Percentiles rank a stretch among this genome's conserved stretches.
Conservation (phyloP, 2,113 vertebrate genomes). For the Anolis sagrei region DNA sequence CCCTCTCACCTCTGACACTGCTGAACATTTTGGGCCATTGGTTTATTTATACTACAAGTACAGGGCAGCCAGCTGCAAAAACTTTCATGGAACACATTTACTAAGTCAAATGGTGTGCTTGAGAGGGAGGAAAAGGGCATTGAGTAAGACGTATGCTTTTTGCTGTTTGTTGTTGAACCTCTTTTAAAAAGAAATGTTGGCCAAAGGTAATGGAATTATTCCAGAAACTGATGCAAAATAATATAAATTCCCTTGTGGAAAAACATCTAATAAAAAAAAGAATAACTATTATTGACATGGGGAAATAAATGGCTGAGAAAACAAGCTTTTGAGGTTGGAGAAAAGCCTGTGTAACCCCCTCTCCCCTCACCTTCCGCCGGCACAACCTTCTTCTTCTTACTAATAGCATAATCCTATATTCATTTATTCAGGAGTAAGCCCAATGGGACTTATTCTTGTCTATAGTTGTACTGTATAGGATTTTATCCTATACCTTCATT, state of each 20-base stretch:
- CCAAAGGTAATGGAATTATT: background rate
- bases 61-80: constrained; percentile 14
- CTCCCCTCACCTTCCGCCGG: too few species aligned
- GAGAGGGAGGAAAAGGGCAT: rapidly evolving
- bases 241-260: background rate
- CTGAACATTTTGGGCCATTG: constrained; percentile 2
- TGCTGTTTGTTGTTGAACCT: background rate
- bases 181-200: background rate
- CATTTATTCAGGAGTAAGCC: background rate
- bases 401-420: background rate
- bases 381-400: too few species aligned
- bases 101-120: background rate
- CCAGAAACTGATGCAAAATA: background rate
- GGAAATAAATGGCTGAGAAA: background rate
- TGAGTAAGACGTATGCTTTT: too few species aligned
- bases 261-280: background rate
- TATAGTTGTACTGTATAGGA: background rate
- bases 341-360: too few species aligned
- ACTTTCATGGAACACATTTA: constrained; percentile 16
- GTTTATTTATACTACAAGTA: constrained; percentile 22
- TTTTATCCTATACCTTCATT: background rate
- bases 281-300: background rate
- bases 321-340: background rate
- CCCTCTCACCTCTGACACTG: constrained; percentile 28
- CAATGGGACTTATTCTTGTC: background rate